Evolutionary conservation across 2,888 invertebrate species (phyloP).

Genomic region (Polydrusus pterygomalis): DNA sequence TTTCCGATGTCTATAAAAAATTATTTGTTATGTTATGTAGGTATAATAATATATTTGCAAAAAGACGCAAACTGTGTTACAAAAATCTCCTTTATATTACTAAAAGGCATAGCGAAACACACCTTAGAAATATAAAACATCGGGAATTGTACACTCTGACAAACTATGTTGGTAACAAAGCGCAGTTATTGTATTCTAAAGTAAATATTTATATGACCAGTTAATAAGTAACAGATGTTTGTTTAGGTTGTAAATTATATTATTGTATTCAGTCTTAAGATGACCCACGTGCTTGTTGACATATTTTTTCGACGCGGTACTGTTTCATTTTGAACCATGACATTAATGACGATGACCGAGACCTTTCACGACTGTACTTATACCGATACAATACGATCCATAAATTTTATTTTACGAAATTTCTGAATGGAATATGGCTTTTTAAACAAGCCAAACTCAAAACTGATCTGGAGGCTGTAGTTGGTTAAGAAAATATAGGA

Average conservation of each 20-base stretch:
- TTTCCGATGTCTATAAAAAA: no score
- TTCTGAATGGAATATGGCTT: neutral
- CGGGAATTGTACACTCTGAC: neutral
- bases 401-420: neutral
- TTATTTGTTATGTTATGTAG: no score
- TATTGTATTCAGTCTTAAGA: slow-evolving; percentile 20
- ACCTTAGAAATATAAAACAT: no score
- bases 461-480: no score
- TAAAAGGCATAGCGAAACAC: no score
- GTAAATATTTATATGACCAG: slow-evolving; percentile 44
- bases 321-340: slow-evolving; percentile 9
- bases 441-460: no score
- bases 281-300: slow-evolving; percentile 22
- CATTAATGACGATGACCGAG: slow-evolving; percentile 6
- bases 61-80: no score
- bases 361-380: neutral
- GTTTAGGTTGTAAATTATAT: slow-evolving; percentile 22
- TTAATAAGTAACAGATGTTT: slow-evolving; percentile 51
- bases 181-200: slow-evolving; percentile 30
- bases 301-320: slow-evolving; percentile 19
- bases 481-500: no score
- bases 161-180: slow-evolving; percentile 27
- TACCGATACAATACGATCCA: neutral
- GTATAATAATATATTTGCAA: no score
- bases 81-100: no score